These are phyloP conservation scores for Panopea generosa DNA, from an alignment of 2,888 invertebrate genomes.

Conservation along the genomic window DNA sequence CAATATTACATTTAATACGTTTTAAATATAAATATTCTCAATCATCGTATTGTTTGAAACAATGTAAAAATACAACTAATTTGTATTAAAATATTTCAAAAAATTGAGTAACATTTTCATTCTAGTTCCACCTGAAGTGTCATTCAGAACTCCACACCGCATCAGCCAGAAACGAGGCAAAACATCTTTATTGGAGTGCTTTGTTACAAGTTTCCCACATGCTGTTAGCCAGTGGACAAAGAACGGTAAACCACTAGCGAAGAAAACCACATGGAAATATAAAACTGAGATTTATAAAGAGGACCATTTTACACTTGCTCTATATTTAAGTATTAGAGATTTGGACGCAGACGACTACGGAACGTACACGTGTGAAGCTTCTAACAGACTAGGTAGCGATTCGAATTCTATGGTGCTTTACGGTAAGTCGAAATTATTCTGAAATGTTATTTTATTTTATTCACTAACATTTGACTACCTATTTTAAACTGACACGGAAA, in stretches of 20 bases:
- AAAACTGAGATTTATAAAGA: constrained; percentile 74
- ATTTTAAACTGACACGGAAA: no score
- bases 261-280: constrained; percentile 65
- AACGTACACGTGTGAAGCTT: constrained; percentile 71
- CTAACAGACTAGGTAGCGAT: constrained; percentile 68
- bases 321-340: constrained; percentile 68
- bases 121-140: constrained; percentile 61
- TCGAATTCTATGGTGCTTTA: constrained; percentile 62
- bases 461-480: no score
- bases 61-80: no score
- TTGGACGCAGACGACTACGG: constrained; percentile 71
- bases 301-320: constrained; percentile 64
- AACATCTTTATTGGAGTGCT: constrained; percentile 81
- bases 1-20: no score
- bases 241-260: constrained; percentile 44
- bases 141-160: constrained; percentile 56
- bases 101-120: no score
- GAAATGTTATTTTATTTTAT: background rate
- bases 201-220: constrained; percentile 80
- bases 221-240: constrained; percentile 76
- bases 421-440: constrained; percentile 56
- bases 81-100: no score
- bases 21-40: no score
- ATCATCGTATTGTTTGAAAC: no score
- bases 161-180: constrained; percentile 75